phyloP scores from a whole-genome alignment of 2,888 invertebrate species.

The Leptopilina drosophilae region DNA sequence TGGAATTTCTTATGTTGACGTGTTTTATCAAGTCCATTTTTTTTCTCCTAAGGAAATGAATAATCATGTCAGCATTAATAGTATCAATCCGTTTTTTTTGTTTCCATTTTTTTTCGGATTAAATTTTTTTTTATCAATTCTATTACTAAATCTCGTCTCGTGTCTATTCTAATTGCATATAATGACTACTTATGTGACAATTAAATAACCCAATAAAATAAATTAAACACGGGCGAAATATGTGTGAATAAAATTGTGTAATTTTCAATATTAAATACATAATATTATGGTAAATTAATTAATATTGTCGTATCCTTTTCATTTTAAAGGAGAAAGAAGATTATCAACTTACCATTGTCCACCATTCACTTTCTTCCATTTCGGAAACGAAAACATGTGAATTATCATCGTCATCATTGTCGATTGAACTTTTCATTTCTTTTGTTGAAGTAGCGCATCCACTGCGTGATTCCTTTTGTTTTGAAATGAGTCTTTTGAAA shows the following conservation, averaged over 20 bases:
- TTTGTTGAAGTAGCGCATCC: conserved; percentile 66
- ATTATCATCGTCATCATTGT: conserved; percentile 58
- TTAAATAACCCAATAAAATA: too few relatives aligned
- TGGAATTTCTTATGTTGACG: conserved; percentile 18
- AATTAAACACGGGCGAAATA: background rate
- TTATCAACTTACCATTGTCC: conserved; percentile 68
- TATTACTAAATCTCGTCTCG: too few relatives aligned
- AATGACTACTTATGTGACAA: too few relatives aligned
- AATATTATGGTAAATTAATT: too few relatives aligned
- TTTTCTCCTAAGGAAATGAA: background rate
- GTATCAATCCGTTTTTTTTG: background rate
- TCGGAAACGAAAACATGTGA: conserved; percentile 64
- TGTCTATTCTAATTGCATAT: too few relatives aligned
- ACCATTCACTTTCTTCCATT: conserved; percentile 72
- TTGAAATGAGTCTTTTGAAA: conserved; percentile 61
- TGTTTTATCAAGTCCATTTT: background rate
- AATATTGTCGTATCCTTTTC: too few relatives aligned
- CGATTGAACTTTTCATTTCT: conserved; percentile 60
- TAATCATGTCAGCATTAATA: conserved; percentile 5
- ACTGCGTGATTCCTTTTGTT: conserved; percentile 58
- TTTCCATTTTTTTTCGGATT: background rate
- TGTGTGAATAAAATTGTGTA: background rate
- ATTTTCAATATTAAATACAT: background rate
- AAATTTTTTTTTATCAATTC: background rate
- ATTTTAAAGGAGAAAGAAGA: background rate